Percentiles rank a stretch among this genome's conserved stretches.
Evolutionary conservation across 1,140 invertebrate genomes (phyloP).

Genomic region (Drosophila arawakana): DNA sequence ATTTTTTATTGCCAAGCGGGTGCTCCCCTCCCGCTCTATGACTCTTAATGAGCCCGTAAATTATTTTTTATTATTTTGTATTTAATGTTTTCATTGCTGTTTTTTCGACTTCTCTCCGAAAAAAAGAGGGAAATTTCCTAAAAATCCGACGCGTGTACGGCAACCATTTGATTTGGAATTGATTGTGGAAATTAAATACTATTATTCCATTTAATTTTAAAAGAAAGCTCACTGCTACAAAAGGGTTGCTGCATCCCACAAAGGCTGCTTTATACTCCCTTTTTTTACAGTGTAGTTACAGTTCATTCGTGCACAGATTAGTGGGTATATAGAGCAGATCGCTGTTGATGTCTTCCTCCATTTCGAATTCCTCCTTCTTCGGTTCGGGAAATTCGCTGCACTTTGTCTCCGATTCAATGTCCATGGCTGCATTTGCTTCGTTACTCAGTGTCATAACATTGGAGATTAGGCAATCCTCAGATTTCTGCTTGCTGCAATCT

Average conservation of each 20-base stretch:
- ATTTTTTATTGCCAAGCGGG: conserved; percentile 71
- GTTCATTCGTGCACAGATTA: neutral
- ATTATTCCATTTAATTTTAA: neutral
- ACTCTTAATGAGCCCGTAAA: conserved; percentile 79
- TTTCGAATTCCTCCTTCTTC: neutral
- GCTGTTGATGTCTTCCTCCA: conserved; percentile 18
- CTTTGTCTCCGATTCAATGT: too few relatives aligned
- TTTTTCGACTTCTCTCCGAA: conserved; percentile 43
- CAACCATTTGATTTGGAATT: conserved; percentile 63
- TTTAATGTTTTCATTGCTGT: conserved; percentile 79
- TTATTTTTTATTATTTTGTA: conserved; percentile 83
- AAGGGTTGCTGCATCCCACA: conserved; percentile 37
- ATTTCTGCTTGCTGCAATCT: too few relatives aligned
- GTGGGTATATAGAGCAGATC: conserved; percentile 31
- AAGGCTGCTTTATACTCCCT: too few relatives aligned
- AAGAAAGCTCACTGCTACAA: neutral
- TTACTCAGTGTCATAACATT: too few relatives aligned
- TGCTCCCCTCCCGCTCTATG: conserved; percentile 21
- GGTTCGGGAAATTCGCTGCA: too few relatives aligned
- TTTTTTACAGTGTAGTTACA: neutral
- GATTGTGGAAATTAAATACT: conserved; percentile 68
- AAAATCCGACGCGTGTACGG: conserved; percentile 60
- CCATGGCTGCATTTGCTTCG: too few relatives aligned
- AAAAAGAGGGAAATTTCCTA: conserved; percentile 14
- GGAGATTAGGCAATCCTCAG: too few relatives aligned